Base-by-base conservation (phyloP, 1,140 invertebrate genomes). In the Helicoverpa armigera region DNA sequence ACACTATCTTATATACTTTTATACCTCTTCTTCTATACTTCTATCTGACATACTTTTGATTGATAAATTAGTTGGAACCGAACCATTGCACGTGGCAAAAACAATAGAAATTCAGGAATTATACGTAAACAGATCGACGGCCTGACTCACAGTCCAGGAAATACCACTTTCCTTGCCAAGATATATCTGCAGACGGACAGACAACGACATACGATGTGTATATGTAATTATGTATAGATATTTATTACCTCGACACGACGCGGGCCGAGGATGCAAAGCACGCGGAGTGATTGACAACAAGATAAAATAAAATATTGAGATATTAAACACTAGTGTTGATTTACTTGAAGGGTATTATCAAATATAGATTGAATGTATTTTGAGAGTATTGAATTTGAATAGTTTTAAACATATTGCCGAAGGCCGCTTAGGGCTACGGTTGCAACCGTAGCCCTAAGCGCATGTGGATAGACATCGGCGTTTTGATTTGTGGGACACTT, bases 101-200 rank as follows among this genome's bases (percentile, higher is more conserved):
- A 67, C 51, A 77, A 77, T 18, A 51, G 3, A 29, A 23, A 29
- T 31, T 13, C 3, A 43, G 14, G 23, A 61, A 51, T 60, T 48
- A 43, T 43, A 43, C 7, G 48, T 23, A 72, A 53, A 72, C 13
- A 54, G 14, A 29, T 31, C 18, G 61, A 1, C n/a, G 43, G 35
- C 13, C 75, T 88, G 87, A 90, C 70, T 90, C 87, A 90, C 48
- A 29, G 63, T 81, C 83, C 87, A 89, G 88, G 88, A 89, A 88
- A 87, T 89, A 88, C 88, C 87, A 80, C 69, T 14, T 10, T n/a
- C 43, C 76, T 82, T 90, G 88, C 87, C 88, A 89, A 89, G 12
- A 58, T 23, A 70, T 69, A 18, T 70, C 35, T 54, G 74, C 18
- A 23, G 63, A 51, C 72, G 14, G 16, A 60, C 31, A 78, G 53